Percentiles rank a stretch among this genome's conserved stretches.
Conservation (phyloP, 2,113 vertebrate genomes). For the Pseudorasbora parva region DNA sequence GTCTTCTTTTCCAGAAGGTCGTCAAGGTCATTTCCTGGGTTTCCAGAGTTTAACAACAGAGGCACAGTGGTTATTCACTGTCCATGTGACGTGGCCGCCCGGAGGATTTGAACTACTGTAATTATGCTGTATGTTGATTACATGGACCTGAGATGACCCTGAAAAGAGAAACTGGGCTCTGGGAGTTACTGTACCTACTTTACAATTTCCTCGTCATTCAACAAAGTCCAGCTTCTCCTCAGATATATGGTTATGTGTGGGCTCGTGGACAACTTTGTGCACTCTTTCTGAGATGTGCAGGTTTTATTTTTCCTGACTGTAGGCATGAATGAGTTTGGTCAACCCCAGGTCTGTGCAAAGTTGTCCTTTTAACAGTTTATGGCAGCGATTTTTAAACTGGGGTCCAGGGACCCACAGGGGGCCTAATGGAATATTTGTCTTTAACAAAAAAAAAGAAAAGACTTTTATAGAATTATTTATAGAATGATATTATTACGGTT, state of each 20-base stretch:
- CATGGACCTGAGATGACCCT: slow-evolving; percentile 49
- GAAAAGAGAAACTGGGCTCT: slow-evolving; percentile 11
- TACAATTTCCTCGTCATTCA: slow-evolving; percentile 48
- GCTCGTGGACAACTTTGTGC: slow-evolving; percentile 19
- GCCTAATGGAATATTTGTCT: background rate
- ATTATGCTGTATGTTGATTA: slow-evolving; percentile 49
- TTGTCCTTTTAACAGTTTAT: background rate
- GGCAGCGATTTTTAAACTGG: background rate
- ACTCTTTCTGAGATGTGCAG: slow-evolving; percentile 9
- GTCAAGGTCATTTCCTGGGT: slow-evolving; percentile 9
- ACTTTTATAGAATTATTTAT: no score
- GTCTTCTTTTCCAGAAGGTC: background rate
- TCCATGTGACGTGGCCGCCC: slow-evolving; percentile 20
- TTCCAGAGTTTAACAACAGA: slow-evolving; percentile 28
- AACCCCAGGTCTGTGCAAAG: background rate
- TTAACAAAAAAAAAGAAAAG: no score
- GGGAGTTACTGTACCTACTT: slow-evolving; percentile 38
- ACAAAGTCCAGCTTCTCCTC: background rate
- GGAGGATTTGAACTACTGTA: slow-evolving; percentile 43
- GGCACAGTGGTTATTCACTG: slow-evolving; percentile 11
- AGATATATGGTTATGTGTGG: slow-evolving; percentile 27
- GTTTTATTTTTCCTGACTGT: slow-evolving; percentile 33
- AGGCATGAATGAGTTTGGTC: background rate
- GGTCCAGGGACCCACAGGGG: background rate
- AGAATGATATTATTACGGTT: no score